Base-by-base conservation (phyloP, 2,797 vertebrate genomes). In the Eutrigla gurnardus region DNA sequence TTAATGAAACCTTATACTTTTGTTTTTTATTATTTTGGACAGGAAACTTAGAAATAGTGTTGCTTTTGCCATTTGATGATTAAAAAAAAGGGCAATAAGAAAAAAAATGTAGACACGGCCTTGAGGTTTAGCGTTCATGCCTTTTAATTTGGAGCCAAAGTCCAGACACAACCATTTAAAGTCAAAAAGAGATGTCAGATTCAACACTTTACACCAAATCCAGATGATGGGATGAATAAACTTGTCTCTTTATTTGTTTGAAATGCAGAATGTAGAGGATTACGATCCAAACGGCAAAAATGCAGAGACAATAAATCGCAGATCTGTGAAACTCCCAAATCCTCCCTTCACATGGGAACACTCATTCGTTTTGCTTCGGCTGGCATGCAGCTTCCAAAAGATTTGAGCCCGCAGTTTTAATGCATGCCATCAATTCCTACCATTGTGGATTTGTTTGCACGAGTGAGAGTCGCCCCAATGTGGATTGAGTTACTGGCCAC, bases 391-490 rank as follows among this genome's bases (percentile, higher is more conserved):
- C 77, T 77, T 74, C 71, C 52, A 73, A 65, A 25, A 58, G 78
- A 80, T 78, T 69, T 78, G 18, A 79, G 52, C 37, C 80, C 86
- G 61, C 80, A 87, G 50, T 81, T 25, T 87, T 84, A 76, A 82
- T 72, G 82, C 80, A 63, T 87, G 62, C 80, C 84, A 88, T 85
- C 81, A 80, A 75, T 84, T 90, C 80, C 77, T 77, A 50, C 73
- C 62, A 72, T 58, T 70, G 82, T 72, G 83, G 82, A 88, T 91
- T 90, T 84, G 65, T 86, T 88, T 77, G 78, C 81, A 76, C 77
- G 86, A 87, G 75, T 79, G 77, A 69, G 82, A 91, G 90, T 80
- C 8, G 6, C 60, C 78, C 25, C 69, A 63, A 33, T 62, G 64
- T 70, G 86, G 77, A 78, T 75, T 72, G 66, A 73, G 81, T 90